Evolutionary conservation across 2,888 invertebrate species (phyloP).

Genomic region (Ophraella communa): DNA sequence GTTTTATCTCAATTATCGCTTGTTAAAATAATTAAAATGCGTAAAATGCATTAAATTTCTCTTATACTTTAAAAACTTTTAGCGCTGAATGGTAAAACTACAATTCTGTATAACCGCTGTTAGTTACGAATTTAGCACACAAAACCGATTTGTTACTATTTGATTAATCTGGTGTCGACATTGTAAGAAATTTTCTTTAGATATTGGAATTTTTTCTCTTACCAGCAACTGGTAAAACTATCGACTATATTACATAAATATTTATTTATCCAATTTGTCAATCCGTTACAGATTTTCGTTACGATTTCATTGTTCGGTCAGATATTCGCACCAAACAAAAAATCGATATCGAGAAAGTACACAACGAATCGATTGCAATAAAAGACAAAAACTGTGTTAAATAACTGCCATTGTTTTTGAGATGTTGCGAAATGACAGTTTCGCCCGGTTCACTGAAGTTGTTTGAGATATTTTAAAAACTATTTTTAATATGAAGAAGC

Average conservation of each 20-base stretch:
- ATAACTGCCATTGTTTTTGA: conserved; percentile 15
- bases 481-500: not conserved
- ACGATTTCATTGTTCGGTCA: not conserved
- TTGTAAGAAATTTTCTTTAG: too few relatives aligned
- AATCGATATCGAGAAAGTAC: conserved; percentile 10
- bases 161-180: too few relatives aligned
- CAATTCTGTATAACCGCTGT: too few relatives aligned
- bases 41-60: too few relatives aligned
- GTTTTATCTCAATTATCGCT: too few relatives aligned
- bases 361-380: conserved; percentile 6
- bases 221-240: not conserved
- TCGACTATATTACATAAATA: not conserved
- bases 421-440: conserved; percentile 3
- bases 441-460: not conserved
- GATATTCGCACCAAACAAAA: not conserved
- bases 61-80: too few relatives aligned
- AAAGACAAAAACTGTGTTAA: conserved; percentile 10
- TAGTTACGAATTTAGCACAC: too few relatives aligned
- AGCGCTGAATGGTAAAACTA: too few relatives aligned
- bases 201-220: not conserved
- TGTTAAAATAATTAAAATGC: too few relatives aligned
- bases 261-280: not conserved
- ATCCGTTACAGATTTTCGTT: not conserved
- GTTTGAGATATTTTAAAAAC: not conserved
- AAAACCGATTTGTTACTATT: too few relatives aligned